Percentiles rank a stretch among this genome's conserved stretches.
These are phyloP conservation scores for Tragelaphus imberbis DNA, from an alignment of 2,113 vertebrate genomes.

Conservation along the genomic window DNA sequence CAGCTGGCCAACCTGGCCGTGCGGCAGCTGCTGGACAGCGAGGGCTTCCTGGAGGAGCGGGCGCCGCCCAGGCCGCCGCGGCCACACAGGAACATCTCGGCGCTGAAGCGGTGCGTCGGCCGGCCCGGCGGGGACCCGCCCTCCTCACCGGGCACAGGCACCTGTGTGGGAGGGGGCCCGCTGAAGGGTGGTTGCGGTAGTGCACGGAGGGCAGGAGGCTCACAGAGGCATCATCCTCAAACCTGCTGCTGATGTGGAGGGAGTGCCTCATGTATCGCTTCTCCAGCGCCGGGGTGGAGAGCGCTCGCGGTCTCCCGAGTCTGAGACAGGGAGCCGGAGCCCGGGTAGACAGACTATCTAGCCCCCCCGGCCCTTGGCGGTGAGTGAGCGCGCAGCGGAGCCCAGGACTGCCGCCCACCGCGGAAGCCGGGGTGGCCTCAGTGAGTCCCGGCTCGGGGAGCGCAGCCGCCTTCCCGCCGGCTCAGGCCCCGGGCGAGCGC, in stretches of 20 bases:
- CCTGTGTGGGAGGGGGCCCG: neutral
- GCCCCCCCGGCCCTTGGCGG: neutral
- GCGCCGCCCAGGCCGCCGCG: conserved; percentile 88
- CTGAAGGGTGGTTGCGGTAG: no score
- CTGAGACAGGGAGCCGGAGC: neutral
- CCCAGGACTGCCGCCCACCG: neutral
- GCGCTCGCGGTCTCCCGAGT: neutral
- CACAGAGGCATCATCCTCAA: neutral
- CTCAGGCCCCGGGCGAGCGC: neutral
- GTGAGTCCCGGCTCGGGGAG: neutral
- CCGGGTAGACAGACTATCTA: neutral
- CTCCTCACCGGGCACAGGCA: neutral
- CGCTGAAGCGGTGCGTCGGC: conserved; percentile 85
- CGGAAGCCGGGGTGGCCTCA: accelerated
- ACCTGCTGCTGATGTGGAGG: accelerated
- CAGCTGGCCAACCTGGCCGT: conserved; percentile 97
- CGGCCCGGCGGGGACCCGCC: neutral
- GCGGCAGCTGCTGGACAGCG: conserved; percentile 93
- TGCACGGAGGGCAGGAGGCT: neutral
- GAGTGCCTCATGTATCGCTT: accelerated
- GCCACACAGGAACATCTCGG: conserved; percentile 91
- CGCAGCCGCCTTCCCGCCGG: neutral
- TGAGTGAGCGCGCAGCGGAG: neutral
- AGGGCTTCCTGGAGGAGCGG: conserved; percentile 89
- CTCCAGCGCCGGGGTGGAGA: neutral